Conservation (phyloP, 2,113 vertebrate species). For the Sebastes schlegelii region DNA sequence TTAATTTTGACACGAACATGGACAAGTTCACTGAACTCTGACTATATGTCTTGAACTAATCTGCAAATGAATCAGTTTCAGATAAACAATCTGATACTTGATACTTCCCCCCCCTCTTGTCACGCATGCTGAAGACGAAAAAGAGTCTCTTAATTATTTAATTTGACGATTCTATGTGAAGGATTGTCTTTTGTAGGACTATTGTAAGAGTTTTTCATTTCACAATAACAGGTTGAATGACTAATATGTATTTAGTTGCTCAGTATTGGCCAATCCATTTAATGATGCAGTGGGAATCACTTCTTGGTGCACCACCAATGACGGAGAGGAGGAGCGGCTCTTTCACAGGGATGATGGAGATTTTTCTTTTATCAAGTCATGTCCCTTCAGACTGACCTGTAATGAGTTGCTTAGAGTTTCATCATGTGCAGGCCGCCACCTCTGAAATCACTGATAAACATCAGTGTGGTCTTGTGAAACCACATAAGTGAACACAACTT, state of each 20-base stretch:
- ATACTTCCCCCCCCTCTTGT: not conserved
- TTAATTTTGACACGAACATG: not conserved
- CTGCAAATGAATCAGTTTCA: not conserved
- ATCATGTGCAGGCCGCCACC: not conserved
- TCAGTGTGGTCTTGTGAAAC: conserved; percentile 52
- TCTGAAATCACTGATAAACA: conserved; percentile 42
- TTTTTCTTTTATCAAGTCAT: not conserved
- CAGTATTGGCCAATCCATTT: not conserved
- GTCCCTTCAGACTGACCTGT: too few species aligned
- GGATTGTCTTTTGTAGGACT: not conserved
- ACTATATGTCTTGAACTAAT: too few species aligned
- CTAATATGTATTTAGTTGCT: not conserved
- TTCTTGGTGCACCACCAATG: not conserved
- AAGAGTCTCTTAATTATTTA: too few species aligned
- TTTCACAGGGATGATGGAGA: too few species aligned
- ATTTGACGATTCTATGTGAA: not conserved
- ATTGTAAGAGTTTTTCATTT: not conserved
- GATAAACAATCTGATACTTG: not conserved
- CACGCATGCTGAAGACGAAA: too few species aligned
- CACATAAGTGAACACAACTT: conserved; percentile 27
- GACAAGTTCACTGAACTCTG: too few species aligned
- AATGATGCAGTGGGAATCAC: not conserved
- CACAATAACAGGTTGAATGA: not conserved
- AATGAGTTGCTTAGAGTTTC: not conserved
- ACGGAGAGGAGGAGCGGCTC: too few species aligned